Percentiles rank a stretch among this genome's conserved stretches.
These are phyloP conservation scores for Rhamnusium bicolor DNA, from an alignment of 2,888 invertebrate genomes.

Conservation along the genomic window DNA sequence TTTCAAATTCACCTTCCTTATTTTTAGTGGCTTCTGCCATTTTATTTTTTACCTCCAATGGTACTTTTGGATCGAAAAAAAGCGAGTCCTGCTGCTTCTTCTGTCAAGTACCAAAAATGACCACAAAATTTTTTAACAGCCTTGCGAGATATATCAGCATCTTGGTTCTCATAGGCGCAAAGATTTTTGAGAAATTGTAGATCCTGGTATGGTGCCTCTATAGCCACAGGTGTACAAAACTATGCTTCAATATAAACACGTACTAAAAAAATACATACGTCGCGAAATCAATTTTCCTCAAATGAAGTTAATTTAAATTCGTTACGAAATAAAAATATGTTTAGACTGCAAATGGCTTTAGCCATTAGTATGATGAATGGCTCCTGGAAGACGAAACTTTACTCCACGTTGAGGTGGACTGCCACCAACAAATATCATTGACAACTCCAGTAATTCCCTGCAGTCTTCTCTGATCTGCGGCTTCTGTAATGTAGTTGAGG, in stretches of 20 bases:
- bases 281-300: background rate
- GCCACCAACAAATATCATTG: background rate
- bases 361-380: background rate
- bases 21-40: background rate
- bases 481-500: background rate
- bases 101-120: background rate
- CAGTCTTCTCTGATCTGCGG: background rate
- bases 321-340: background rate
- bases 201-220: background rate
- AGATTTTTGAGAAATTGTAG: background rate
- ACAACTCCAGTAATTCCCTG: background rate
- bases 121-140: background rate
- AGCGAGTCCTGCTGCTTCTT: background rate
- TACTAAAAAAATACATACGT: background rate
- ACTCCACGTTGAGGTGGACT: background rate
- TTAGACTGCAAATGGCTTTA: background rate
- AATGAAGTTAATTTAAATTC: background rate
- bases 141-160: background rate
- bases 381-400: constrained; percentile 1
- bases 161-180: background rate
- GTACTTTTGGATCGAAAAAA: background rate
- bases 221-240: background rate
- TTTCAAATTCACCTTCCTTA: background rate
- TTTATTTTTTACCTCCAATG: background rate
- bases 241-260: background rate